Percentiles rank a stretch among this genome's conserved stretches.
phyloP scores from a whole-genome alignment of 2,113 vertebrate genomes.

The Ochotona princeps region DNA sequence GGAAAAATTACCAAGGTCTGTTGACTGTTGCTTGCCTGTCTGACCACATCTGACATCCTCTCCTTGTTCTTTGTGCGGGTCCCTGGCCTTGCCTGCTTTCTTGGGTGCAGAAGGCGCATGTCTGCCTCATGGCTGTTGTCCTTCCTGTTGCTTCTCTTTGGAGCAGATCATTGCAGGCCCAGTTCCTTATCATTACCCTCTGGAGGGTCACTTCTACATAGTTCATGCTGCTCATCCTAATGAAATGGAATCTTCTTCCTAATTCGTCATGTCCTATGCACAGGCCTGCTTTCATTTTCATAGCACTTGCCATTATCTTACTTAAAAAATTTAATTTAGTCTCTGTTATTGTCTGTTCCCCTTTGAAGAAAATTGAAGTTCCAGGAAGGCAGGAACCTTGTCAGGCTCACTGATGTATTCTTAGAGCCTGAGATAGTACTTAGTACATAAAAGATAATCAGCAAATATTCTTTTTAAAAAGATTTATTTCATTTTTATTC shows the following conservation, averaged over 20 bases:
- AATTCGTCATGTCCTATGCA: neutral
- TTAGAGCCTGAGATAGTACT: neutral
- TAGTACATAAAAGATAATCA: neutral
- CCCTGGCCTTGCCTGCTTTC: neutral
- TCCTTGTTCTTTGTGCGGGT: neutral
- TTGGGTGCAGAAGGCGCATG: neutral
- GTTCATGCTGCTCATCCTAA: neutral
- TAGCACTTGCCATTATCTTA: neutral
- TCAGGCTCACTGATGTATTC: neutral
- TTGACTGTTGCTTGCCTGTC: neutral
- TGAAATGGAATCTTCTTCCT: neutral
- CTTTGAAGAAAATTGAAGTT: conserved; percentile 1
- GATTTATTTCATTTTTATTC: too few relatives aligned
- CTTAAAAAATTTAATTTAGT: neutral
- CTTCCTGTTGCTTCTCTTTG: neutral
- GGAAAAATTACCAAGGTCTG: neutral
- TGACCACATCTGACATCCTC: neutral
- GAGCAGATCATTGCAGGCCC: neutral
- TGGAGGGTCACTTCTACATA: neutral
- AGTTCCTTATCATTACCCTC: neutral
- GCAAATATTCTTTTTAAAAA: neutral
- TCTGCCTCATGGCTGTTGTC: neutral
- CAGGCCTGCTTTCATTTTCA: neutral
- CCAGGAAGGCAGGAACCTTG: neutral
- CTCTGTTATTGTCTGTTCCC: neutral